phyloP scores from a whole-genome alignment of 2,113 vertebrate genomes.

The Riparia riparia region DNA sequence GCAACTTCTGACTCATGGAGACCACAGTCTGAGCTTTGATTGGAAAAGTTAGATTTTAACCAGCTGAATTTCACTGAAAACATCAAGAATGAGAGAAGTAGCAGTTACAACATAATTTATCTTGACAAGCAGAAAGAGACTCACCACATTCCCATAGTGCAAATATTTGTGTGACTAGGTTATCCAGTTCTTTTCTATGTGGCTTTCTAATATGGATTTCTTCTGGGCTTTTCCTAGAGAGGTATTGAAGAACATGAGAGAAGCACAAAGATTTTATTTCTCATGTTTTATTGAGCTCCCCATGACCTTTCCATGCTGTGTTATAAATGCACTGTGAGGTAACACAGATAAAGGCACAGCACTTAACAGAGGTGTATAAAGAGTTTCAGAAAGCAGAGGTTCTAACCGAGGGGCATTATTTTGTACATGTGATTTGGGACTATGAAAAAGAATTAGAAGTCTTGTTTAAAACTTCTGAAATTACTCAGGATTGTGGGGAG shows the following conservation, averaged over 20 bases:
- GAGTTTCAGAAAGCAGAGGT: not conserved
- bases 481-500: not conserved
- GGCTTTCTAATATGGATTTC: not conserved
- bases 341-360: not conserved
- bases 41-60: not conserved
- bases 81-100: not conserved
- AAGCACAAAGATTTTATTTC: not conserved
- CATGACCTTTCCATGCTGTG: not conserved
- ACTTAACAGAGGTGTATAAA: not conserved
- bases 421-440: not conserved
- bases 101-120: conserved; percentile 27
- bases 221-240: not conserved
- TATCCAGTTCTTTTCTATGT: not conserved
- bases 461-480: not conserved
- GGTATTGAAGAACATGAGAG: not conserved
- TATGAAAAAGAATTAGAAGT: not conserved
- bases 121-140: not conserved
- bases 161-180: conserved; percentile 8
- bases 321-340: not conserved
- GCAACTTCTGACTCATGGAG: not conserved
- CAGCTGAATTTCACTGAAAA: conserved; percentile 6
- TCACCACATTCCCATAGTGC: not conserved
- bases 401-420: not conserved
- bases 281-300: not conserved
- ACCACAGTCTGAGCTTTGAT: not conserved